Evolutionary conservation across 35 echinoderm and acorn worm genomes (phyloP), one percentile per base, ranked within the genome.

Genomic region (Ophiothrix spiculata): DNA sequence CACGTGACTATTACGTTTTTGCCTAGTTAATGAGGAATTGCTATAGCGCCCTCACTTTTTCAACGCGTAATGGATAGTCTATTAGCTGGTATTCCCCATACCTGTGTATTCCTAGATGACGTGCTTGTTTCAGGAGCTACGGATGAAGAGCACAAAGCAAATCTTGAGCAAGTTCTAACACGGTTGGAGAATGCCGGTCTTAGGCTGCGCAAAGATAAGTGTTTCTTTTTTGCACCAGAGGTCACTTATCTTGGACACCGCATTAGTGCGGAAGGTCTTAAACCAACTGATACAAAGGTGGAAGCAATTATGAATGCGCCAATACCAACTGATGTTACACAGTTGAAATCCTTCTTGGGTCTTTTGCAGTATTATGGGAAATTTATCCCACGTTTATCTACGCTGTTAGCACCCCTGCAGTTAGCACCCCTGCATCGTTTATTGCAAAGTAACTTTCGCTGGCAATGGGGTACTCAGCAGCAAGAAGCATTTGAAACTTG

Each of bases 81-180:
- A 16, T 34, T 90, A 34, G 78, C 79, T 56, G 88, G 73, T 21
- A 84, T 90, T 19, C 64, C 63, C n/a, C 37, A 64, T 33, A 81
- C 77, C 4, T 69, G 64, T 19, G 80, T 83, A 74, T 92, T 83
- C 81, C 80, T 93, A 33, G 92, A 93, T 75, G 92, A 94, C 64
- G 75, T 94, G 36, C 40, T 90, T 17, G 84, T 90, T 15, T 83
- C 81, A 49, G 77, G 87, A 28, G 81, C 41, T 40, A 77, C 83
- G 64, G 29, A 83, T 36, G 19, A 33, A 40, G 85, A 91, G 75
- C 84, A 90, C 54, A 80, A 81, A 54, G 23, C 31, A 74, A 75
- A 86, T 38, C 78, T 91, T n/a, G 0, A 63, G 11, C 25, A 60
- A 33, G 87, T 86, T 21, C 75, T 93, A 34, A 40, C 35, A n/a